Percentiles rank a stretch among this genome's conserved stretches.
Conservation (phyloP, 2,113 vertebrate genomes). For the Lagenorhynchus albirostris region DNA sequence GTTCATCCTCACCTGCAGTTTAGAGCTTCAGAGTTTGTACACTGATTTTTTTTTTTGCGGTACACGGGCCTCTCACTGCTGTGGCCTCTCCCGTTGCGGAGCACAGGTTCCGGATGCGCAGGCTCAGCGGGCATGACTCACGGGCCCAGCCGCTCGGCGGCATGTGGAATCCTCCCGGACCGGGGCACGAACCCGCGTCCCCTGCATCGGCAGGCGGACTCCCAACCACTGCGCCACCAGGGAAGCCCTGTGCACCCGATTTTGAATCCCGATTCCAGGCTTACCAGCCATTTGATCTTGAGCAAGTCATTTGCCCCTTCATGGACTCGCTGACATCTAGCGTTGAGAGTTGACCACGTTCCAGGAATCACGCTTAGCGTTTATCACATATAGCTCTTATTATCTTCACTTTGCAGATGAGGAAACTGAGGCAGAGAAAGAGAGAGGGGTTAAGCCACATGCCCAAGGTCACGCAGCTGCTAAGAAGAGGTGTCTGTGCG, state of each 20-base stretch:
- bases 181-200: too few species aligned
- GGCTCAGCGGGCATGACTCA: too few species aligned
- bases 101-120: too few species aligned
- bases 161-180: too few species aligned
- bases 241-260: neutral
- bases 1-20: neutral
- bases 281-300: neutral
- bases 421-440: neutral
- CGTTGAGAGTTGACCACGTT: neutral
- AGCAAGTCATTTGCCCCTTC: neutral
- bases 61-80: too few species aligned
- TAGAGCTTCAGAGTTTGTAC: neutral
- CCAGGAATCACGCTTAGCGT: neutral
- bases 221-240: too few species aligned
- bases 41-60: too few species aligned
- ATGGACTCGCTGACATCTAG: fast-evolving
- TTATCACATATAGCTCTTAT: neutral
- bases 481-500: neutral
- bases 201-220: too few species aligned
- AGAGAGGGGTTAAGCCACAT: neutral
- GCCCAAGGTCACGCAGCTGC: neutral
- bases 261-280: neutral
- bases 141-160: fast-evolving
- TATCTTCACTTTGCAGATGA: neutral
- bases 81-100: too few species aligned